Percentiles rank a stretch among this genome's conserved stretches.
Evolutionary conservation across 1,140 invertebrate genomes (phyloP).

Genomic region (Lordiphosa clarofinis): DNA sequence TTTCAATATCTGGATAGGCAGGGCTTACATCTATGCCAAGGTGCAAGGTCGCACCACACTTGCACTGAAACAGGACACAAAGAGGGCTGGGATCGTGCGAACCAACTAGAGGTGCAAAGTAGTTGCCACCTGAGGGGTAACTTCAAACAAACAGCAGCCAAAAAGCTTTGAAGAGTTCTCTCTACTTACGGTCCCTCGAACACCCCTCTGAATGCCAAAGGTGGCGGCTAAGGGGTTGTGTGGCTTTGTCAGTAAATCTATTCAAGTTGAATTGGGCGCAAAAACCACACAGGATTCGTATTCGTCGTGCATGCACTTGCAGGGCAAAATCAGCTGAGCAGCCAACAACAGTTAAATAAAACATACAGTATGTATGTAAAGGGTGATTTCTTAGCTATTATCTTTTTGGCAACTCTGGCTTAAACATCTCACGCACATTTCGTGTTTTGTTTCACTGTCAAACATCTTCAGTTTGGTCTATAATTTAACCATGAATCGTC

Average conservation of each 20-base stretch:
- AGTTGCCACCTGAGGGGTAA: conserved; percentile 46
- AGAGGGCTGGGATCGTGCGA: conserved; percentile 8
- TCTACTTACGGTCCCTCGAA: too few relatives aligned
- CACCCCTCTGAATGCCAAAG: too few relatives aligned
- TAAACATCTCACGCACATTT: too few relatives aligned
- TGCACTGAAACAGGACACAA: conserved; percentile 34
- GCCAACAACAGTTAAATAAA: too few relatives aligned
- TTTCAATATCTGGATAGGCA: conserved; percentile 18
- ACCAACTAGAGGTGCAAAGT: conserved; percentile 45
- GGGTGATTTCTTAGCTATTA: too few relatives aligned
- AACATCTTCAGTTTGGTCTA: too few relatives aligned
- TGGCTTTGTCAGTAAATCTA: conserved; percentile 42
- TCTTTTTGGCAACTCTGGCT: too few relatives aligned
- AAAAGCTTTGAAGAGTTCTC: conserved; percentile 40
- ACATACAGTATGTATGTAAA: too few relatives aligned
- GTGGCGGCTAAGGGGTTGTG: conserved; percentile 2
- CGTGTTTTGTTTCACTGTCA: too few relatives aligned
- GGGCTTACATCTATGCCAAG: conserved; percentile 26
- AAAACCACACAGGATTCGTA: not conserved
- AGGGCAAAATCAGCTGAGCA: too few relatives aligned
- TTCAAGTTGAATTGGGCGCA: conserved; percentile 31
- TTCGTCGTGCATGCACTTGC: too few relatives aligned
- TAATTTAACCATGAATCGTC: too few relatives aligned
- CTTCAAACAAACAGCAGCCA: conserved; percentile 51
- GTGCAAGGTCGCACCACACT: conserved; percentile 41